Evolutionary conservation across 2,888 invertebrate genomes (phyloP), one percentile per base, ranked within the genome.

Genomic region (Phengaris alcon): DNA sequence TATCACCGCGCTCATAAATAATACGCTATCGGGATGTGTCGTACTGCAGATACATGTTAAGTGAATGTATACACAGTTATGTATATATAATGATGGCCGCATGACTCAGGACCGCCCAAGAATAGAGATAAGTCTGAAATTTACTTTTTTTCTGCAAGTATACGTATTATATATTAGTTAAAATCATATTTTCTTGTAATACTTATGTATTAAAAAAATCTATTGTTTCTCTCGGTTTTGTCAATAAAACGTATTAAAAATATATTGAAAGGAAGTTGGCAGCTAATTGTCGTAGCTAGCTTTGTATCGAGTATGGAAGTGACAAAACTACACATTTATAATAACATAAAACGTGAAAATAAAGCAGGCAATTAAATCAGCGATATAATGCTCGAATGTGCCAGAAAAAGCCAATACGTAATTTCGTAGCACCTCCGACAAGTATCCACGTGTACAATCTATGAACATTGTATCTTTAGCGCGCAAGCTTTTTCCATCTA

Each of bases 1-100:
- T 72, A 72, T 72, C 72, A 54, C 12, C 52, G 52, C 13, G 72
- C 54, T 52, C 72, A 35, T 72, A 72, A 72, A 72, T 72, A 52
- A 72, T 48, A 2, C 70, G 51, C 51, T 70, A 70, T 70, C 70
- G 15, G 51, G 15, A 10, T 51, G 22, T 51, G 52, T 52, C 52
- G 13, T 52, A 35, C 22, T 70, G 22, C 72, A 72, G 52, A 72
- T 54, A 70, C 15, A 46, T 68, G 59, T 64, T 64, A 64, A 64
- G 64, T 64, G 64, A 64, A 64, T 64, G 4, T 35, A 44, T 64
- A 44, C 8, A 48, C 8, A 52, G 9, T 12, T 52, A 52, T 2
- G 35, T 64, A 64, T 64, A 64, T 13, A 44, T 64, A 64, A 35
- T 10, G 64, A 64, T 44, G 64, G 35, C 64, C 35, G 22, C 64